Base-by-base conservation (phyloP, 2,888 invertebrate species). In the Syrphus vitripennis region DNA sequence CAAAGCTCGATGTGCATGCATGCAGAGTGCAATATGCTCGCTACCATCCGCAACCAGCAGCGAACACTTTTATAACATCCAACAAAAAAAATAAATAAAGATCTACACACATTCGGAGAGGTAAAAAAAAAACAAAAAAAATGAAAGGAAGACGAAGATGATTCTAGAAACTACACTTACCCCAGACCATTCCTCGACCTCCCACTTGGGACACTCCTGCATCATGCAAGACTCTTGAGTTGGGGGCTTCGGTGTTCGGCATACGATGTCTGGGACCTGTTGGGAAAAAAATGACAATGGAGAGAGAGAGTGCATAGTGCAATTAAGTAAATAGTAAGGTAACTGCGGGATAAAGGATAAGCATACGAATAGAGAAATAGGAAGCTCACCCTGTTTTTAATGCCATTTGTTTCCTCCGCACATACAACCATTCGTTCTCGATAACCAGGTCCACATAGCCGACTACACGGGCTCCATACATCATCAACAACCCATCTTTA, bases 401-500 rank as follows among this genome's bases (percentile, higher is more conserved):
- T 96, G 88, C 96, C 95, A 91, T 97, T 96, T 88, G 95, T 95
- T 89, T 97, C 95, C 92, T 96, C 95, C 9, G 96, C 96, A 91
- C 98, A 98, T 89, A 96, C 95, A 77, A 98, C 97, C 87, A 96
- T 94, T 12, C 98, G 94, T 77, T 95, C 94, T 89, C 96, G 94
- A 87, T 95, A 94, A 5, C 98, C 98, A 2, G 97, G 97, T 0
- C 98, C 98, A 90, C 98, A 98, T 26, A 95, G 95, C 31, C 95
- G 95, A 88, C 97, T 97, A 93, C 98, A 98, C 14, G 95, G 93
- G 61, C 96, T 96, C 98, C 98, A 98, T 88, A 97, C 97, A 70
- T 97, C 97, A 70, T 96, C 96, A 26, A 95, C 95, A 90, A 96
- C 95, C 98, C 98, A 98, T 91, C 98, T n/a, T n/a, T 98, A 93